Evolutionary conservation across 2,113 vertebrate genomes (phyloP).

Genomic region (Perca fluviatilis): DNA sequence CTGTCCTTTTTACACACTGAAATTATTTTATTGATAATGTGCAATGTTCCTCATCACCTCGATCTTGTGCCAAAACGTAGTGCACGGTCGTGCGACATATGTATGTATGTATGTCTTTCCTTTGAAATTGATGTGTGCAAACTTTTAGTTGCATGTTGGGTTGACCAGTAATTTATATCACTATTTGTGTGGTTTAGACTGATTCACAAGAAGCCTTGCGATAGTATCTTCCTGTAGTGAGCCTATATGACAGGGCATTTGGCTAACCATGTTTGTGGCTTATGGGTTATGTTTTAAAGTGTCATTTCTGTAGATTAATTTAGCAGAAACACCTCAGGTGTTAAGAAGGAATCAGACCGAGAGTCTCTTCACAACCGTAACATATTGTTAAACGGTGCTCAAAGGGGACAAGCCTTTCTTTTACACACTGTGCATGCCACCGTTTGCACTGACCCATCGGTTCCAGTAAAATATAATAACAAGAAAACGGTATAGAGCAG

Average conservation of each 20-base stretch:
- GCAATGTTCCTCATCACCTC: neutral
- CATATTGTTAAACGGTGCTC: neutral
- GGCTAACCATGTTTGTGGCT: neutral
- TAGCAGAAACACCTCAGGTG: neutral
- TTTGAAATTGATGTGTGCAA: neutral
- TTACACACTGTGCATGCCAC: neutral
- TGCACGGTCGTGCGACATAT: neutral
- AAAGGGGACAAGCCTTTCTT: neutral
- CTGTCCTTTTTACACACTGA: neutral
- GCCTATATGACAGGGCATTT: neutral
- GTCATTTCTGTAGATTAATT: neutral
- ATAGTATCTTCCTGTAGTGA: neutral
- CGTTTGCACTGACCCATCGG: constrained; percentile 6
- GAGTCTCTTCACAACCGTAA: neutral
- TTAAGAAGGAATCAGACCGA: neutral
- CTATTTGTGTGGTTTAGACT: neutral
- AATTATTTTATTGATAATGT: neutral
- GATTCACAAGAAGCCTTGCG: neutral
- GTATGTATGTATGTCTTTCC: neutral
- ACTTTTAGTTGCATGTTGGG: neutral
- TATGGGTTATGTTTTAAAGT: neutral
- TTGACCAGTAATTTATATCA: neutral
- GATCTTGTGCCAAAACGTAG: neutral
- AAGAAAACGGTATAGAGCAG: neutral
- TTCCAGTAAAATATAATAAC: neutral